These are phyloP conservation scores for Ceratina australensis DNA, from an alignment of 1,140 invertebrate genomes.

Conservation along the genomic window DNA sequence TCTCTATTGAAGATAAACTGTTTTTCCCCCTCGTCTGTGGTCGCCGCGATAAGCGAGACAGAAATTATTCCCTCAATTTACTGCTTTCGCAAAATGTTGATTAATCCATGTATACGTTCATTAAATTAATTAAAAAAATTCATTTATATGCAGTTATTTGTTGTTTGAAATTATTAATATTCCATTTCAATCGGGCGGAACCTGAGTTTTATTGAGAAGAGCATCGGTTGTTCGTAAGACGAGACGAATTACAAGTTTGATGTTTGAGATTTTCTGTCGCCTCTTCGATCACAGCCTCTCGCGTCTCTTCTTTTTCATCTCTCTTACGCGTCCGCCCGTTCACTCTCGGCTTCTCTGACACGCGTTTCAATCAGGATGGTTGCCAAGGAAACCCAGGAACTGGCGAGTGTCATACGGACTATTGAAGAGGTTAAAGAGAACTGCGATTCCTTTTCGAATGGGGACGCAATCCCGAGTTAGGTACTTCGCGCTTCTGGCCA, in stretches of 20 bases:
- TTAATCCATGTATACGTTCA: no score
- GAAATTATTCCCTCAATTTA: no score
- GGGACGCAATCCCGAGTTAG: conserved; percentile 43
- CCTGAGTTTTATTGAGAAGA: conserved; percentile 39
- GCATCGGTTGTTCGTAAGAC: conserved; percentile 30
- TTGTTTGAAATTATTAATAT: background rate
- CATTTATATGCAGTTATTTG: no score
- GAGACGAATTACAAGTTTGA: conserved; percentile 72
- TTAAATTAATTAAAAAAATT: no score
- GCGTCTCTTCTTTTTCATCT: conserved; percentile 60
- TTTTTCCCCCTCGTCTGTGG: background rate
- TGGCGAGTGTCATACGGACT: conserved; percentile 74
- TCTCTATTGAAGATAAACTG: background rate
- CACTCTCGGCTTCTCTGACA: conserved; percentile 69
- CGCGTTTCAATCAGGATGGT: conserved; percentile 76
- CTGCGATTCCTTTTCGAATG: conserved; percentile 64
- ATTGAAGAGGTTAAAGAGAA: conserved; percentile 77
- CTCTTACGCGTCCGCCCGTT: conserved; percentile 49
- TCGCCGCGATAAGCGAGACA: background rate
- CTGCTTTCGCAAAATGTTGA: no score
- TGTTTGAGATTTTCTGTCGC: conserved; percentile 76
- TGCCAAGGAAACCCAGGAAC: conserved; percentile 76
- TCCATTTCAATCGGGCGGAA: background rate
- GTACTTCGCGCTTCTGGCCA: conserved; percentile 32
- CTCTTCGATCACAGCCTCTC: conserved; percentile 30